Conservation (phyloP, 2,113 vertebrate genomes). For the Calypte anna region DNA sequence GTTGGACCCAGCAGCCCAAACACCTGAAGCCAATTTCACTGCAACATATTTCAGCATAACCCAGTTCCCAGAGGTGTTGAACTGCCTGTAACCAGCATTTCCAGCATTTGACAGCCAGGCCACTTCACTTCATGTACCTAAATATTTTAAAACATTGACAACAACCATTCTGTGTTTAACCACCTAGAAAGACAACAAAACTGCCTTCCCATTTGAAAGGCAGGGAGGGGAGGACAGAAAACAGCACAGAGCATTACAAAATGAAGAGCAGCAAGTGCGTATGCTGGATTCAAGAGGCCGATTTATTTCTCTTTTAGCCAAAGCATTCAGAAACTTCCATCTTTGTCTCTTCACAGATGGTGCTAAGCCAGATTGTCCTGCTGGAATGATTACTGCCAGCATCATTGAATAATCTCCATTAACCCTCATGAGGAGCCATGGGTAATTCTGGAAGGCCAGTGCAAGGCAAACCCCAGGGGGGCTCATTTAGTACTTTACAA, state of each 20-base stretch:
- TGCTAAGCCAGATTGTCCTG: slow-evolving; percentile 13
- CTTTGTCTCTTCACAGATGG: slow-evolving; percentile 27
- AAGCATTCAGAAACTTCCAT: slow-evolving; percentile 19
- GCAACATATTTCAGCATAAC: neutral
- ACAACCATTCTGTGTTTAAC: neutral
- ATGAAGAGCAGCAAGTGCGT: neutral
- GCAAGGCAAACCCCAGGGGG: neutral
- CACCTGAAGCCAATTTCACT: neutral
- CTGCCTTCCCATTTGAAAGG: neutral
- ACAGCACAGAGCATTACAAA: neutral
- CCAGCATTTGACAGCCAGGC: neutral
- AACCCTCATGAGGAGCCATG: neutral
- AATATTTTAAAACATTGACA: slow-evolving; percentile 27
- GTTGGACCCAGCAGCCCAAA: neutral
- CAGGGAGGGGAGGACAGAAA: neutral
- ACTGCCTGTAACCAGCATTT: neutral
- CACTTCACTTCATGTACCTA: neutral
- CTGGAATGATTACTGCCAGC: slow-evolving; percentile 17
- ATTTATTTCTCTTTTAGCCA: slow-evolving; percentile 29
- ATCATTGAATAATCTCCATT: slow-evolving; percentile 18
- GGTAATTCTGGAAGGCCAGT: slow-evolving; percentile 10
- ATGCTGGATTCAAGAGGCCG: neutral
- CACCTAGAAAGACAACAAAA: neutral
- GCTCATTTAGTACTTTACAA: neutral
- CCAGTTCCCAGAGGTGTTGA: neutral